Evolutionary conservation across 2,888 invertebrate species (phyloP), one percentile per base, ranked within the genome.

Genomic region (Sthenelais limicola): DNA sequence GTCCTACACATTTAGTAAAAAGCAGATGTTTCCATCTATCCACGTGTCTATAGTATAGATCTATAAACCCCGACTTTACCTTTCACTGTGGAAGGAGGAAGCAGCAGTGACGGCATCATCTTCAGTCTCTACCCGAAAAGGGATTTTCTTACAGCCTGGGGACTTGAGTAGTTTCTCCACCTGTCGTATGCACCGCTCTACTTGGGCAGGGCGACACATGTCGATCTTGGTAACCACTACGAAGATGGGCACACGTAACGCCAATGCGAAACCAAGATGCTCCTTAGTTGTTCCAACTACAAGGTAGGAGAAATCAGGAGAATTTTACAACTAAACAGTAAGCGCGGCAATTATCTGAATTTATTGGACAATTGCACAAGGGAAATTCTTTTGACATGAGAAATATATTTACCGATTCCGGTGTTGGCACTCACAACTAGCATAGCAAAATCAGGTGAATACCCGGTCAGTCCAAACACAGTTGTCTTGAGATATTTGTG

Each of bases 401-500:
- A 52, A 52, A 52, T 52, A 52, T 24, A 24, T 21, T 75, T 77
- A 87, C 88, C 87, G 77, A 88, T 81, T 72, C 95, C 96, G 0
- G 93, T 93, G 28, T 93, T 90, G 47, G 90, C 90, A 82, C 94
- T 94, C 62, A 94, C 92, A 43, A 95, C 94, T 68, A 96, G 90
- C 93, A 96, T 92, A 38, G 93, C 94, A 87, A 94, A 94, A 88
- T 98, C 96, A 0, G 97, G 97, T 0, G 92, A 93, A 89, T 97
- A 96, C 0, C 96, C 96, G 3, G 95, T 95, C 47, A 98, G 90
- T 0, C 98, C 98, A 87, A 96, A 94, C 47, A 98, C 92, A 0
- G 98, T 98, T 67, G 98, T 98, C 76, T 94, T 91, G 86, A 98
- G 92, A 86, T 98, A 99, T 87, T 98, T 97, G 79, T 94, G 92